These are phyloP conservation scores for Carollia perspicillata DNA, from an alignment of 2,113 vertebrate genomes.

Conservation along the genomic window DNA sequence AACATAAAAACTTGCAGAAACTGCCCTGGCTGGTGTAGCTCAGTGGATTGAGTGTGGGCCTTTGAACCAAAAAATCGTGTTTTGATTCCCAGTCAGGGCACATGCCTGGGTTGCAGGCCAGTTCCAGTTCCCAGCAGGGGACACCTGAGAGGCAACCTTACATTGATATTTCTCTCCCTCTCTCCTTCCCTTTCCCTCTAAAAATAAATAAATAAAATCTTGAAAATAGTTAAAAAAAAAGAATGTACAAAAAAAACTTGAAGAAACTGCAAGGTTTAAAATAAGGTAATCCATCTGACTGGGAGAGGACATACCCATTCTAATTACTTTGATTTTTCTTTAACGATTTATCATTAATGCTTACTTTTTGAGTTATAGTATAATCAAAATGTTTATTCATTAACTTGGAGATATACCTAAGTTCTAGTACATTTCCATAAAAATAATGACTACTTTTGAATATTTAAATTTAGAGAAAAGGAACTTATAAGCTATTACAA, in stretches of 20 bases:
- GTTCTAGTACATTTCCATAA: neutral
- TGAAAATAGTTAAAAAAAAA: too few species aligned
- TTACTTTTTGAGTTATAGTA: neutral
- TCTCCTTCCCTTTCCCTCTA: too few species aligned
- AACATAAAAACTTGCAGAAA: constrained; percentile 6
- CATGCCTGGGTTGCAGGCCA: too few species aligned
- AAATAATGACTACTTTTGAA: neutral
- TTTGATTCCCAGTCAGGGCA: too few species aligned
- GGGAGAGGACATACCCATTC: neutral
- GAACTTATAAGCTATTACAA: constrained; percentile 41
- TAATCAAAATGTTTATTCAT: neutral
- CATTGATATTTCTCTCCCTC: too few species aligned
- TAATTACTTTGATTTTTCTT: neutral
- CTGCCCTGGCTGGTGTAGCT: too few species aligned
- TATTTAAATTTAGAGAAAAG: constrained; percentile 42
- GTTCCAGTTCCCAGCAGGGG: too few species aligned
- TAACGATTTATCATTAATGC: neutral
- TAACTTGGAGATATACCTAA: neutral
- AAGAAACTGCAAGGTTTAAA: neutral
- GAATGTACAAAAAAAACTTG: too few species aligned
- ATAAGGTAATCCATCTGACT: neutral
- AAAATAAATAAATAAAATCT: too few species aligned
- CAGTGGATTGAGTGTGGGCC: too few species aligned
- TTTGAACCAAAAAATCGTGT: too few species aligned
- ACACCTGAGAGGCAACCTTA: too few species aligned